Evolutionary conservation across 2,113 vertebrate species (phyloP).

Genomic region (Apeltes quadracus): DNA sequence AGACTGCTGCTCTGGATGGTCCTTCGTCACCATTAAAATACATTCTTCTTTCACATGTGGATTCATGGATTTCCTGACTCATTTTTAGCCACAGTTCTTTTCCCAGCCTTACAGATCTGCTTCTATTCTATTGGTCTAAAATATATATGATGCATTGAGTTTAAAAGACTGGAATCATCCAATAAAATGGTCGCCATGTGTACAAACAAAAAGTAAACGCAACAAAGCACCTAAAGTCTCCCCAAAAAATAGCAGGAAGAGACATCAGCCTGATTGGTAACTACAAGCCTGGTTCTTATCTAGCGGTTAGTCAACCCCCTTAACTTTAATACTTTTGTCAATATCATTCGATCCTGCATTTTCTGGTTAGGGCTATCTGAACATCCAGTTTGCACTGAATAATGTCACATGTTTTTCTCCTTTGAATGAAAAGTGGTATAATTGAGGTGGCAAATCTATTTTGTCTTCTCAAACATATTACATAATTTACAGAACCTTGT

Average conservation of each 20-base stretch:
- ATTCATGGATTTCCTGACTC: background rate
- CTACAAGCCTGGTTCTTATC: background rate
- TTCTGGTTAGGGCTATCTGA: background rate
- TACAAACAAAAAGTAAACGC: background rate
- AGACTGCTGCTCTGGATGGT: background rate
- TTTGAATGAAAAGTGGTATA: background rate
- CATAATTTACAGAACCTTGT: background rate
- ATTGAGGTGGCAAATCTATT: background rate
- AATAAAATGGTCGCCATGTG: background rate
- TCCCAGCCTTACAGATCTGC: background rate
- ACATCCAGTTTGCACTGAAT: background rate
- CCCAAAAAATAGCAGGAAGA: background rate
- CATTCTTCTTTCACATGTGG: background rate
- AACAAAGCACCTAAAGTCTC: background rate
- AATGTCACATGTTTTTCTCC: background rate
- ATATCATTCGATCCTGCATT: background rate
- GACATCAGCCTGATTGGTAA: background rate
- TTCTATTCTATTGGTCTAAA: conserved; percentile 2
- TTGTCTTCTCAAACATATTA: background rate
- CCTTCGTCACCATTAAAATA: background rate
- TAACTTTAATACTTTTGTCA: background rate
- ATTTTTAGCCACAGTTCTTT: background rate
- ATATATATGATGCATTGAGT: background rate
- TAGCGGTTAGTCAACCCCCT: background rate
- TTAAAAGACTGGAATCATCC: conserved; percentile 9